Base-by-base conservation (phyloP, 2,888 invertebrate genomes). In the Spodoptera littoralis region DNA sequence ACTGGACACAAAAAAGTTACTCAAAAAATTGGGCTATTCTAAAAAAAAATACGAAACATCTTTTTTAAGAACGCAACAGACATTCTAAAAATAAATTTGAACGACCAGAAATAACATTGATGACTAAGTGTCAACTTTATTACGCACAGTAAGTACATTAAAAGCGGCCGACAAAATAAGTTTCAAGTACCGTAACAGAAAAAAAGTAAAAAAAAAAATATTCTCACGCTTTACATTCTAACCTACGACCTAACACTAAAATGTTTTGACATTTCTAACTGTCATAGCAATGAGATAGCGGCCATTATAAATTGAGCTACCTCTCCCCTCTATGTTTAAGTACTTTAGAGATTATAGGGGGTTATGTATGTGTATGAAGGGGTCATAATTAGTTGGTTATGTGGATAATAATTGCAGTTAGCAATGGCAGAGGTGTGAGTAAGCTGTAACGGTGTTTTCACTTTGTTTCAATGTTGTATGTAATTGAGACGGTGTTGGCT, bases 161-260 rank as follows among this genome's bases (percentile, higher is more conserved):
- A 63, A 60, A 36, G 27, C 42, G 22, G 45, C 45, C 30, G 72
- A 60, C 56, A 70, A 48, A 18, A 44, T 58, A 53, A 63, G 65
- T 63, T 62, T 52, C 70, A 41, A 71, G 68, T 77, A 72, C 77
- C 68, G 73, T 76, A 78, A 71, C 68, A 60, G 55, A 67, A 78
- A 74, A 76, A 83, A 80, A 18, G 18, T 18, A 18, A 77, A 77
- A 77, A 62, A 65, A 64, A 57, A 79, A 79, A 85, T 81, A 77
- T 91, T 93, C 93, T 88, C 93, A 93, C 92, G 90, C 80, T 82
- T 84, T 82, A 87, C 76, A 88, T 88, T 85, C 84, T 87, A 85
- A 92, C 90, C 91, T 90, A 80, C 85, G 90, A 91, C 91, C 88
- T 85, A 84, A 85, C 88, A 87, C 86, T 83, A 85, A 76, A 85